Base-by-base conservation (phyloP, 2,113 vertebrate species). In the Bubo scandiacus region DNA sequence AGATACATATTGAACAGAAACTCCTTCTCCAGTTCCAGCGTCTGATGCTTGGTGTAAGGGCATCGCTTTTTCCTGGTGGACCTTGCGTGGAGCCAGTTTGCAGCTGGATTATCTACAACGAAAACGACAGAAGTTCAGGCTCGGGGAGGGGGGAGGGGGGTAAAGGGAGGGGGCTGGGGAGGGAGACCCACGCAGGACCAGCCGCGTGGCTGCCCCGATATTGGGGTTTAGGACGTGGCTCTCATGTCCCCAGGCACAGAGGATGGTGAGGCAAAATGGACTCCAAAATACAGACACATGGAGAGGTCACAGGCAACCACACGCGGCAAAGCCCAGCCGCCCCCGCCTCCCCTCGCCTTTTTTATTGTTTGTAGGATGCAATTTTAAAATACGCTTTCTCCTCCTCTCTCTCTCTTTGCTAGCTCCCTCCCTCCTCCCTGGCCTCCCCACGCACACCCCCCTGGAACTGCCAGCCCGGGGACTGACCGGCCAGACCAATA, bases 1-100 rank as follows among this genome's bases (percentile, higher is more conserved):
- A 99, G 99, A 97, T 99, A 99, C 99, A 99, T 99, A 97, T 99
- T 99, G 98, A 99, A 99, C 36, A 99, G 97, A 98, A 99, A 99
- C 94, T 99, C 99, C 86, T 99, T 99, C 94, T 99, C 99, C 98
- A 99, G 98, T 97, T 99, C 99, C 96, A 99, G 98, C 49, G 99
- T 99, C 90, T 99, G 99, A 72, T 99, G 98, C 83, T 99, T 99
- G 74, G 99, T 99, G 38, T 99, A 99, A 15, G 99, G 99, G 27
- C 99, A 99, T 40, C 99, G 98, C 95, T 99, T 99, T 98, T 99
- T 99, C 96, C 99, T 97, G 38, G 99, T 99, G 95, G 99, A 99
- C 95, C 99, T 99, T n/a, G 99, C 99, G 38, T 99, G 99, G 47
- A 99, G 99, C 99, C 99, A 99, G 98, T 99, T 99, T 97, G 99